Evolutionary conservation across 2,797 vertebrate species (phyloP), one percentile per base, ranked within the genome.

Genomic region (Periophthalmus magnuspinnatus): DNA sequence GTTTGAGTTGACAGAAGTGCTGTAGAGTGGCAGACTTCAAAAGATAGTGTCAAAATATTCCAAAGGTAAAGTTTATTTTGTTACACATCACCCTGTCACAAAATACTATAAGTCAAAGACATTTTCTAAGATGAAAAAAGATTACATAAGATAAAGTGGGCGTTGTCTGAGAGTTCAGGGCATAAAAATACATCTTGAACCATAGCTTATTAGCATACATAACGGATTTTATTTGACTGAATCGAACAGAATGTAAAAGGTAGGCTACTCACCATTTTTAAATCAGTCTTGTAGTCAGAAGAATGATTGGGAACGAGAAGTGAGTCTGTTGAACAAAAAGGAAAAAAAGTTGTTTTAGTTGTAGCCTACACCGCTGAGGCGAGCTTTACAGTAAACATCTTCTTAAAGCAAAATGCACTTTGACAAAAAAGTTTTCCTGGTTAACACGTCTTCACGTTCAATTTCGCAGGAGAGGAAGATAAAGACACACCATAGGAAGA

Each of bases 181-280:
- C 32, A 32, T 72, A 38, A 59, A 78, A 80, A 52, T n/a, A 7
- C 17, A 60, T 11, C 17, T 32, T 36, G 64, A 84, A 14, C 81
- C 79, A 76, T 0, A 58, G 3, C 24, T 57, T 32, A 90, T 92
- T 84, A 78, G 80, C 89, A 89, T 89, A 86, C 79, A 81, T 86
- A 90, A 91, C 81, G 80, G 76, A 5, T 5, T 11, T 21, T 1
- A 14, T n/a, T 38, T 41, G 1, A 2, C 9, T 38, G 54, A 47
- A 21, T 52, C 52, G 64, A 9, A 0, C 32, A 17, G 48, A 11
- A 45, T 65, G 7, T 22, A 65, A 33, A 72, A 71, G 6, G 2
- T 14, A 13, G 13, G 5, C 41, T 45, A 89, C 90, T 91, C 77
- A 91, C 91, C 91, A 92, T 92, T 68, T 77, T 84, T 72, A 74